phyloP scores from a whole-genome alignment of 2,113 vertebrate genomes.

The Ardeotis arabs region DNA sequence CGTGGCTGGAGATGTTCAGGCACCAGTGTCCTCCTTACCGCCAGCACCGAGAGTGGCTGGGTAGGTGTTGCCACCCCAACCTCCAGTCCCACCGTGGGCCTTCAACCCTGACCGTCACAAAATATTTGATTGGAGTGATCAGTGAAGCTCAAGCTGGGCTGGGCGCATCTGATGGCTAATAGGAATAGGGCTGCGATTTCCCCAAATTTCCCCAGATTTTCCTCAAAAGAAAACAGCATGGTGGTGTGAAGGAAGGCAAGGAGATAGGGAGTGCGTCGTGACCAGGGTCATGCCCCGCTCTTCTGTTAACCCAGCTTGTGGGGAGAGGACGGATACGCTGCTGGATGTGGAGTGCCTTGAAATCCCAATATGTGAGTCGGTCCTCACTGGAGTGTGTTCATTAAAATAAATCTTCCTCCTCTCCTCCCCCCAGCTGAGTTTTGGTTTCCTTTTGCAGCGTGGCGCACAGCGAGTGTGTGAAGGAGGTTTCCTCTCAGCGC shows the following conservation, averaged over 20 bases:
- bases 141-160: not conserved
- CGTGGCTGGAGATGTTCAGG: fast-evolving
- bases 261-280: not conserved
- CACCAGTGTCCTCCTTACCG: not conserved
- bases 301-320: fast-evolving
- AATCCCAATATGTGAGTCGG: fast-evolving
- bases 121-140: not conserved
- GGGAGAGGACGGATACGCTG: not conserved
- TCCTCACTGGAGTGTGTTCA: not conserved
- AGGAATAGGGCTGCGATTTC: not conserved
- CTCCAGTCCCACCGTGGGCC: not conserved
- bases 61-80: not conserved
- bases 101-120: not conserved
- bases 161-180: not conserved
- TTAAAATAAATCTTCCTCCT: not conserved
- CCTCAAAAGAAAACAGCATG: no score
- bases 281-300: fast-evolving
- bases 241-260: not conserved
- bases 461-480: not conserved
- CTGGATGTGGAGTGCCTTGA: not conserved
- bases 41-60: not conserved
- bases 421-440: not conserved
- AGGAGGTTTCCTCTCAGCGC: not conserved
- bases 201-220: not conserved
- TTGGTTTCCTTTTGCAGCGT: not conserved